Conservation (phyloP, 2,888 invertebrate species). For the Entomobrya multifasciata region DNA sequence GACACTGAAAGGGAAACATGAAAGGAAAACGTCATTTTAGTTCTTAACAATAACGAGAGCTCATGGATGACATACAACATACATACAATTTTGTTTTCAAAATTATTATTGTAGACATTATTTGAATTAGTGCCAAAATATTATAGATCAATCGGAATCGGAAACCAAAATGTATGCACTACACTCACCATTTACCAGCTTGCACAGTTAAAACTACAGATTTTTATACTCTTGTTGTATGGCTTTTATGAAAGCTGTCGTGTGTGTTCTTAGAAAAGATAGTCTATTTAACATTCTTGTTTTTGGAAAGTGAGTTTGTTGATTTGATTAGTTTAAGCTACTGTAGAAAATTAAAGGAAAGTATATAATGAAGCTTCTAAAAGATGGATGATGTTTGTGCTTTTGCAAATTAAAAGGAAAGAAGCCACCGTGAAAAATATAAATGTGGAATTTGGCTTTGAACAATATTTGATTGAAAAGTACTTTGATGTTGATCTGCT, state of each 20-base stretch:
- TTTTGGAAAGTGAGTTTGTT: no score
- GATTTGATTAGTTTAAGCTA: neutral
- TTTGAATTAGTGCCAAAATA: no score
- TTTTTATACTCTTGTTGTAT: neutral
- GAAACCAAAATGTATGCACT: no score
- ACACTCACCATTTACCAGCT: no score
- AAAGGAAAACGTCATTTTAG: neutral
- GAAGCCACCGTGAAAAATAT: no score
- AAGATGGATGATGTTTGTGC: neutral
- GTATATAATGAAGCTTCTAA: neutral
- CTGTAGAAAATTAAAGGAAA: neutral
- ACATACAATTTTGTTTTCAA: no score
- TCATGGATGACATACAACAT: no score
- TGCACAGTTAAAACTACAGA: neutral
- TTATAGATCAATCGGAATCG: no score
- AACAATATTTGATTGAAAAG: slow-evolving; percentile 17
- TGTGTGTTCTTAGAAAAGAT: slow-evolving; percentile 1
- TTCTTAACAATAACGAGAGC: neutral
- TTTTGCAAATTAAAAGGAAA: neutral
- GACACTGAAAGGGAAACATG: neutral
- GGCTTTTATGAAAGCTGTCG: neutral
- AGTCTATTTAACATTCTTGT: neutral
- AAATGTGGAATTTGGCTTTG: no score
- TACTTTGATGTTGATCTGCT: slow-evolving; percentile 33
- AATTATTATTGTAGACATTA: no score